Percentiles rank a stretch among this genome's conserved stretches.
Conservation (phyloP, 2,113 vertebrate species). For the Haliaeetus leucogaster region DNA sequence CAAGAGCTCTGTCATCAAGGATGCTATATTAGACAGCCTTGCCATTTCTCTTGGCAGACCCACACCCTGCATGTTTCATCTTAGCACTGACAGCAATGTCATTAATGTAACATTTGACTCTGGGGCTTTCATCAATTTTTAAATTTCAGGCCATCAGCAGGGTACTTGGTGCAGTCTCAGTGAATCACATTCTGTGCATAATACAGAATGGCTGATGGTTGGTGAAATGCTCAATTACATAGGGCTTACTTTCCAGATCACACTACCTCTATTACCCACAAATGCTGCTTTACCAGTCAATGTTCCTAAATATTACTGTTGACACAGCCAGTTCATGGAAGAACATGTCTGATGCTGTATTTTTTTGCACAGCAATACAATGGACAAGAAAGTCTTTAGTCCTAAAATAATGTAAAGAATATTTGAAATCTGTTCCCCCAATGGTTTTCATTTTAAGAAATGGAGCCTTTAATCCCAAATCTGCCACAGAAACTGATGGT, state of each 20-base stretch:
- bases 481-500: background rate
- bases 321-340: background rate
- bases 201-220: background rate
- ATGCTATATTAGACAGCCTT: background rate
- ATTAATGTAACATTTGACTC: background rate
- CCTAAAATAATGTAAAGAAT: background rate
- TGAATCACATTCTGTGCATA: background rate
- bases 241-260: background rate
- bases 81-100: background rate
- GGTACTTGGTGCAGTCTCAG: background rate
- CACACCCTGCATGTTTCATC: background rate
- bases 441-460: background rate
- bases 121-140: background rate
- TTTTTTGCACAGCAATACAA: background rate
- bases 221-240: background rate
- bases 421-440: background rate
- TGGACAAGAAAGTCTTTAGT: background rate
- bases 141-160: background rate
- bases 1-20: background rate
- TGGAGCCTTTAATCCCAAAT: background rate
- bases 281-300: background rate
- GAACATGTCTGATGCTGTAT: accelerated
- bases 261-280: background rate
- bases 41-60: background rate
- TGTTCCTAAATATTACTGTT: background rate